These are phyloP conservation scores for Xerus rutilus DNA, from an alignment of 2,797 vertebrate genomes.

Conservation along the genomic window DNA sequence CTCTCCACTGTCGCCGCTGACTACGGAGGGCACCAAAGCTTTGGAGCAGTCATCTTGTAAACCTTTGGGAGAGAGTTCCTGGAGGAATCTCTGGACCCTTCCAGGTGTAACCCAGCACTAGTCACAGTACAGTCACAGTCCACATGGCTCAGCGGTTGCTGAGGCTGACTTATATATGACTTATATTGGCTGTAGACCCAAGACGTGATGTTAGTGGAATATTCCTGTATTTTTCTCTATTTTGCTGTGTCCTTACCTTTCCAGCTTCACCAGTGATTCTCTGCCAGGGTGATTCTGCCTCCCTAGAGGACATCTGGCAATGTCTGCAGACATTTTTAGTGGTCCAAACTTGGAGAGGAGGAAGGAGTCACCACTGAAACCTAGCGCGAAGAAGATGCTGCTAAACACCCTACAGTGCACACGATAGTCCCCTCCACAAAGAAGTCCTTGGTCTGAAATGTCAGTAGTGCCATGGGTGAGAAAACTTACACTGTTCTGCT, in stretches of 20 bases:
- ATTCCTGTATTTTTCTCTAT: not conserved
- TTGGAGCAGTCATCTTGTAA: not conserved
- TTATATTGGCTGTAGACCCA: not conserved
- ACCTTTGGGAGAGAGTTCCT: not conserved
- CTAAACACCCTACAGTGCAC: not conserved
- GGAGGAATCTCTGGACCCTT: not conserved
- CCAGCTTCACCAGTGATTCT: not conserved
- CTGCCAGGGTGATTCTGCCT: not conserved
- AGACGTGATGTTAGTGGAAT: not conserved
- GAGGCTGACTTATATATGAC: not conserved
- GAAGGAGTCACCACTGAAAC: not conserved
- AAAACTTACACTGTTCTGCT: not conserved
- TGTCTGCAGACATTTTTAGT: not conserved
- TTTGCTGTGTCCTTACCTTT: constrained; percentile 21
- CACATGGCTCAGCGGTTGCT: not conserved
- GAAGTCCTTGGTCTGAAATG: not conserved
- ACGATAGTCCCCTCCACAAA: not conserved
- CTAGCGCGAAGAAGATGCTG: not conserved
- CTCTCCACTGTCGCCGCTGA: not conserved
- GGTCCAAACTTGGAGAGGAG: not conserved
- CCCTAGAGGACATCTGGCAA: not conserved
- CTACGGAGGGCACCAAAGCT: not conserved
- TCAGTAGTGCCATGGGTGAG: not conserved
- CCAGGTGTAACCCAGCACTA: not conserved
- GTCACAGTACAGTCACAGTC: not conserved